These are phyloP conservation scores for Sitodiplosis mosellana DNA, from an alignment of 1,140 invertebrate species.

Conservation along the genomic window DNA sequence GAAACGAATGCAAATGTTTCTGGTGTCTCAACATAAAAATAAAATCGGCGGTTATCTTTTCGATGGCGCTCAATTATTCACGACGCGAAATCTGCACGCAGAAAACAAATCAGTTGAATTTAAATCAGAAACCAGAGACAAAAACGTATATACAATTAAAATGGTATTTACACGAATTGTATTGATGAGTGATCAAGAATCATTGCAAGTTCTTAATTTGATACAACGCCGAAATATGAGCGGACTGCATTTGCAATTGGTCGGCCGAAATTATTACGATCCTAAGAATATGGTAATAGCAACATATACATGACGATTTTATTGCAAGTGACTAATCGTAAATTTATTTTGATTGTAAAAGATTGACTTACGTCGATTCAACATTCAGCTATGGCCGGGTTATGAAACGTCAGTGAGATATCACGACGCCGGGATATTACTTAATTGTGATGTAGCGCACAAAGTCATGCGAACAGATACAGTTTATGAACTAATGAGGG, in stretches of 20 bases:
- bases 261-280: constrained; percentile 68
- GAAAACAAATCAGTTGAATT: no score
- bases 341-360: no score
- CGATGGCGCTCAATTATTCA: no score
- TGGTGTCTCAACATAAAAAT: constrained; percentile 11
- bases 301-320: no score
- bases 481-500: constrained; percentile 35
- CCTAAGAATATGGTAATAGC: constrained; percentile 37
- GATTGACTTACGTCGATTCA: constrained; percentile 30
- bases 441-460: constrained; percentile 55
- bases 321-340: no score
- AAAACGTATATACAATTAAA: constrained; percentile 19
- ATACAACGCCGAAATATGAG: constrained; percentile 50
- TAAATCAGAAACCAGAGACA: no score
- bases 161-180: constrained; percentile 25
- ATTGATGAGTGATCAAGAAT: constrained; percentile 23
- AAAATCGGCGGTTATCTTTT: no score
- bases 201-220: constrained; percentile 55
- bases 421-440: constrained; percentile 48
- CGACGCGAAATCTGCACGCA: no score
- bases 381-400: constrained; percentile 52
- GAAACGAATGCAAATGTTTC: constrained; percentile 13
- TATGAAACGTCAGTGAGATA: constrained; percentile 63
- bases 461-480: constrained; percentile 42
- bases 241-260: constrained; percentile 41